Evolutionary conservation across 2,797 vertebrate genomes (phyloP).

Genomic region (Hozukius guyotensis): DNA sequence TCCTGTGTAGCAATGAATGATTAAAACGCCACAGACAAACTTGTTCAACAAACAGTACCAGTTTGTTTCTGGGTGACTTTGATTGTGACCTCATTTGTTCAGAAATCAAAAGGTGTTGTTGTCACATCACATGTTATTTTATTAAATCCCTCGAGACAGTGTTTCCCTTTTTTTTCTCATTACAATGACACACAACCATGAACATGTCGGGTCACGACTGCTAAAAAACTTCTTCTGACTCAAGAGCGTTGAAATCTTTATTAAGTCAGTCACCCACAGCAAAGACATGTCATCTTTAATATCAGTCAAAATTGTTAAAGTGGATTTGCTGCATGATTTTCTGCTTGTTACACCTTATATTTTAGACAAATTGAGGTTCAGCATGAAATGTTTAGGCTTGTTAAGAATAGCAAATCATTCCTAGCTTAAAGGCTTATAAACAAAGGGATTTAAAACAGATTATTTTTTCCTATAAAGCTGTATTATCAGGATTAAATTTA

Average conservation of each 20-base stretch:
- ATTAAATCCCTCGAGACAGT: neutral
- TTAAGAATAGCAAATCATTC: constrained; percentile 43
- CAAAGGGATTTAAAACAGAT: constrained; percentile 57
- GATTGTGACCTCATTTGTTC: neutral
- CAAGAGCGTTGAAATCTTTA: constrained; percentile 25
- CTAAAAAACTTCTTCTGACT: constrained; percentile 20
- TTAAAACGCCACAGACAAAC: neutral
- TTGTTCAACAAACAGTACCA: neutral
- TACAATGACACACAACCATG: neutral
- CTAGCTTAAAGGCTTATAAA: constrained; percentile 58
- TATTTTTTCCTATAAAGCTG: constrained; percentile 38
- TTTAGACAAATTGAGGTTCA: constrained; percentile 39
- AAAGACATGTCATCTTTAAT: constrained; percentile 26
- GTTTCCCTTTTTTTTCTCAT: neutral
- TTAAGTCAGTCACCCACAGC: constrained; percentile 21
- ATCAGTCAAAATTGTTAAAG: constrained; percentile 17
- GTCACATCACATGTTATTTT: neutral
- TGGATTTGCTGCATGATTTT: constrained; percentile 45
- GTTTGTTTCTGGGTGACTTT: neutral
- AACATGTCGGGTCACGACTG: neutral
- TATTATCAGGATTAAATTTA: constrained; percentile 56
- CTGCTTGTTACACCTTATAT: constrained; percentile 41
- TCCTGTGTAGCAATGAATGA: neutral
- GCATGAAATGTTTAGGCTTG: constrained; percentile 31
- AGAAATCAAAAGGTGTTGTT: neutral